Base-by-base conservation (phyloP, 2,113 vertebrate genomes). In the Philantomba maxwellii region DNA sequence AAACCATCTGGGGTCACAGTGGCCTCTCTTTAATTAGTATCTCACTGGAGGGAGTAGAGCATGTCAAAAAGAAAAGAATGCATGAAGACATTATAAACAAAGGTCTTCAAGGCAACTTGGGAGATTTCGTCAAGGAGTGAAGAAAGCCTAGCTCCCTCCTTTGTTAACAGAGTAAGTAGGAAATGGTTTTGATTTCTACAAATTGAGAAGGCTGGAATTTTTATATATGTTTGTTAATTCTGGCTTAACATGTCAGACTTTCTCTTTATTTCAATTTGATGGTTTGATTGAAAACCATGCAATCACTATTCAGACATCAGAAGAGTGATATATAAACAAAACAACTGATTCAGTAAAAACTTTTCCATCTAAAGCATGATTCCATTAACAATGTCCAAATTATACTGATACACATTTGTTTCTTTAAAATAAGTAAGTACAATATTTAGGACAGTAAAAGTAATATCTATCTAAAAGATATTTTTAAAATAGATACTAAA, bases 21-120 rank as follows among this genome's bases (percentile, higher is more conserved):
- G 98, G 98, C 98, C 97, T 98, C 98, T 98, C 98, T 98, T 98
- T 99, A 98, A 98, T 99, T 98, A 98, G 98, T 98, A 98, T 98
- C 97, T 98, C 97, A 98, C 97, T 98, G 96, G 97, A 98, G 96
- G 98, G 98, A 98, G 96, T 97, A 91, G 82, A 97, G 94, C 97
- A 97, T 97, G 97, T 98, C 98, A 98, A 97, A 96, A 96, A 90
- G 96, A 97, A 98, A 98, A 97, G 98, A 98, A 98, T 98, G 95
- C 87, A 97, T 55, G 75, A 98, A 97, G 98, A 95, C 98, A 98
- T 96, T 94, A 98, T 97, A 98, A 98, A 98, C 98, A 99, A 98
- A 98, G 90, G 90, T 98, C 98, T 98, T 98, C 94, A 85, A 97
- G 97, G 97, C 96, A 98, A 98, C 85, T 98, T 95, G 98, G 98